These are phyloP conservation scores for Rousettus madagascariensis DNA, from an alignment of 2,797 vertebrate genomes.

Conservation along the genomic window DNA sequence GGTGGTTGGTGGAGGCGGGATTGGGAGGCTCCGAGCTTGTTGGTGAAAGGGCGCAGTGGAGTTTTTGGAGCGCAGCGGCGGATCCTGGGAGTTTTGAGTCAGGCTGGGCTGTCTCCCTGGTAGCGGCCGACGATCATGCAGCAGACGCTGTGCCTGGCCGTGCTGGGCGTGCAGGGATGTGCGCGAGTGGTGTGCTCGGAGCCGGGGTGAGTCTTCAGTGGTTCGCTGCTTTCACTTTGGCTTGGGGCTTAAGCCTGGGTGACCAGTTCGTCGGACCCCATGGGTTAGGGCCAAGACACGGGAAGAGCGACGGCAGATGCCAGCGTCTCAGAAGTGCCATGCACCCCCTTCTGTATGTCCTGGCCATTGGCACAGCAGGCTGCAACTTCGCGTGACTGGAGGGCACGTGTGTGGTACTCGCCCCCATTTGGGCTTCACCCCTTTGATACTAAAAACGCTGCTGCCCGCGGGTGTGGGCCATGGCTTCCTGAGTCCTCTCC, in stretches of 20 bases:
- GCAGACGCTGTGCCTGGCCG: rapidly evolving
- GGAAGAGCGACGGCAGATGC: background rate
- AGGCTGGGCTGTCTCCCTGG: background rate
- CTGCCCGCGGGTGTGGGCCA: rapidly evolving
- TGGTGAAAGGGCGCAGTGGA: background rate
- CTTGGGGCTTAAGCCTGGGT: background rate
- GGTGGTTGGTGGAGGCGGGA: rapidly evolving
- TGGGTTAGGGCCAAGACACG: no score
- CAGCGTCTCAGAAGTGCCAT: rapidly evolving
- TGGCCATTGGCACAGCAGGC: rapidly evolving
- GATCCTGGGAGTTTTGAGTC: background rate
- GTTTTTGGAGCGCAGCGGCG: background rate
- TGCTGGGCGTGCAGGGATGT: rapidly evolving
- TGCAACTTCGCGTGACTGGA: background rate
- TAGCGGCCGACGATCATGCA: background rate
- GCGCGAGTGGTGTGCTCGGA: rapidly evolving
- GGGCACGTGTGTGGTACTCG: rapidly evolving
- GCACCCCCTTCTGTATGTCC: rapidly evolving
- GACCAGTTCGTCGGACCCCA: background rate
- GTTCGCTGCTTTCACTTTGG: background rate
- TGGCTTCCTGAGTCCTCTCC: background rate
- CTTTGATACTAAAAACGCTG: rapidly evolving
- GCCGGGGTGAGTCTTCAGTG: background rate
- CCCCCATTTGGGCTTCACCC: no score
- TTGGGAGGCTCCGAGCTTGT: rapidly evolving